Evolutionary conservation across 1,140 invertebrate genomes (phyloP).

Genomic region (Drosophila parabipectinata): DNA sequence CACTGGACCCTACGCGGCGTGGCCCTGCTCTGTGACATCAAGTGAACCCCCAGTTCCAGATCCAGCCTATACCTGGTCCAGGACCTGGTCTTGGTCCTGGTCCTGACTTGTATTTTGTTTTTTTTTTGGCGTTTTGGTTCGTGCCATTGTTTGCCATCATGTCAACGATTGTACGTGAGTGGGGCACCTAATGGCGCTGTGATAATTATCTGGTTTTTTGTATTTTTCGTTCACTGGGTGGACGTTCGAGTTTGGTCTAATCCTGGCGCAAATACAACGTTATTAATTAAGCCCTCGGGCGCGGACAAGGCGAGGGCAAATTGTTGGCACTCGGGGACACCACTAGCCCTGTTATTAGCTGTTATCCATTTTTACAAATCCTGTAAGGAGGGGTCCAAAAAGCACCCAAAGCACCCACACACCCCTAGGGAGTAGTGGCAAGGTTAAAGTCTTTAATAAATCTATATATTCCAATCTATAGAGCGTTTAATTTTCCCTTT

Average conservation of each 20-base stretch:
- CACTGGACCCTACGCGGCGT: conserved; percentile 98
- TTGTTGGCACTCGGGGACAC: conserved; percentile 48
- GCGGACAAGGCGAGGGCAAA: conserved; percentile 30
- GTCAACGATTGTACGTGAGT: conserved; percentile 67
- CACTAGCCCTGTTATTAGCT: conserved; percentile 57
- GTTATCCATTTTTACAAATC: conserved; percentile 33
- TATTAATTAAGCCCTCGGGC: conserved; percentile 67
- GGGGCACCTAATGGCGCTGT: conserved; percentile 58
- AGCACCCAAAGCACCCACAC: conserved; percentile 1
- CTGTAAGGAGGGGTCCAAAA: conserved; percentile 7
- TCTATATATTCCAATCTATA: neutral
- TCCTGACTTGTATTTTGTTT: neutral
- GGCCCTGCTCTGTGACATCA: conserved; percentile 98
- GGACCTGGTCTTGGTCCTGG: neutral
- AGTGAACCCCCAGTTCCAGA: conserved; percentile 86
- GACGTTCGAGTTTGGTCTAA: conserved; percentile 64
- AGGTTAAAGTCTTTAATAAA: conserved; percentile 32
- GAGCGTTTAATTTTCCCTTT: neutral
- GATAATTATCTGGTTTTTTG: conserved; percentile 67
- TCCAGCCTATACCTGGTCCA: neutral
- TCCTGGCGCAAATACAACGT: conserved; percentile 59
- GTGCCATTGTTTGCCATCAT: conserved; percentile 54
- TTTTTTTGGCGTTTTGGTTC: conserved; percentile 3
- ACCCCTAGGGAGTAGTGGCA: conserved; percentile 13
- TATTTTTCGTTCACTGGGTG: conserved; percentile 21